These are phyloP conservation scores for Saccostrea cuccullata DNA, from an alignment of 1,140 invertebrate genomes.

Conservation along the genomic window DNA sequence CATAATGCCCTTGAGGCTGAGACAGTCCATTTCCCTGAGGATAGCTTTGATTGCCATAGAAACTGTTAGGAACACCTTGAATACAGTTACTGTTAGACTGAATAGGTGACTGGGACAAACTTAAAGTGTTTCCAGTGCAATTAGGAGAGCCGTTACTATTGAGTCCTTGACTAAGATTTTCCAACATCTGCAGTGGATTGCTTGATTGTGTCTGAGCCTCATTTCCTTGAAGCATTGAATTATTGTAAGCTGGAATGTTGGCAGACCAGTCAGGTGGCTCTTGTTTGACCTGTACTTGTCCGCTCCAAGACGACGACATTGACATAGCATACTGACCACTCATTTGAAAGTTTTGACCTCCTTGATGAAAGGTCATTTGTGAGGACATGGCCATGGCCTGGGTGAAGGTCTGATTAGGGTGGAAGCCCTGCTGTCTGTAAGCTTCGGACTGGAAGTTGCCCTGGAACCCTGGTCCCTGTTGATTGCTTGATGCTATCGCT, in stretches of 20 bases:
- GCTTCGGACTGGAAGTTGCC: background rate
- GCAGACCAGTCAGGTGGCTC: constrained; percentile 24
- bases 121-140: background rate
- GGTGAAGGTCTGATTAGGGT: background rate
- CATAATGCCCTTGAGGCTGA: constrained; percentile 13
- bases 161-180: constrained; percentile 41
- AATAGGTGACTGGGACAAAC: background rate
- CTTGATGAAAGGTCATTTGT: constrained; percentile 13
- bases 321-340: background rate
- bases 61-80: constrained; percentile 26
- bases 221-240: constrained; percentile 6
- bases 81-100: constrained; percentile 1
- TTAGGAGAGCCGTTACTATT: background rate
- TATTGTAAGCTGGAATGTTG: background rate
- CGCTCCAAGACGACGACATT: constrained; percentile 29
- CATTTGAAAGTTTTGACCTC: constrained; percentile 6
- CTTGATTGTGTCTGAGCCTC: constrained; percentile 1
- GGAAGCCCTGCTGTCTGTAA: background rate
- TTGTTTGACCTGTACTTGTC: constrained; percentile 29
- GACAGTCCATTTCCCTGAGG: constrained; percentile 24
- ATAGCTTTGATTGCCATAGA: constrained; percentile 27
- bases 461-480: background rate
- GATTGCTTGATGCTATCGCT: background rate
- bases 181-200: constrained; percentile 35
- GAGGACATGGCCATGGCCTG: constrained; percentile 25